Percentiles rank a stretch among this genome's conserved stretches.
phyloP scores from a whole-genome alignment of 2,113 vertebrate genomes.

The Dinomys branickii region DNA sequence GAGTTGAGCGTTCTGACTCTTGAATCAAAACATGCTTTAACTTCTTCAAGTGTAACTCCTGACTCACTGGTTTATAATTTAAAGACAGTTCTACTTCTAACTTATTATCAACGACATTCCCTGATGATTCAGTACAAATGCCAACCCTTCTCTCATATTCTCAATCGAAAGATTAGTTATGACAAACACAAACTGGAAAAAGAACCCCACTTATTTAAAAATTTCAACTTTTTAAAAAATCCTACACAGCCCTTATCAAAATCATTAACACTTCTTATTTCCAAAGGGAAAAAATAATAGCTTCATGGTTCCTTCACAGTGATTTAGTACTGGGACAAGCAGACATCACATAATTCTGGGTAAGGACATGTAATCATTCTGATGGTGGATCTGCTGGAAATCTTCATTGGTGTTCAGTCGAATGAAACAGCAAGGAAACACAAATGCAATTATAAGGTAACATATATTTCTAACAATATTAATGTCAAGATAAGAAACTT shows the following conservation, averaged over 20 bases:
- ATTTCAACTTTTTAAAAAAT: not conserved
- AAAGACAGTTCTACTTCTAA: not conserved
- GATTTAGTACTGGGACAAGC: not conserved
- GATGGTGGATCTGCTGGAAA: not conserved
- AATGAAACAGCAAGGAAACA: not conserved
- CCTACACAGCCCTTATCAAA: not conserved
- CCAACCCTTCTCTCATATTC: not conserved
- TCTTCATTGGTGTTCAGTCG: not conserved
- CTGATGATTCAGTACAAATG: not conserved
- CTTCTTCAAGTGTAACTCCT: not conserved
- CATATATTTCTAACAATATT: not conserved
- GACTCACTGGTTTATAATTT: not conserved
- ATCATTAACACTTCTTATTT: not conserved
- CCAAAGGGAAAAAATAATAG: not conserved
- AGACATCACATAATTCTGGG: not conserved
- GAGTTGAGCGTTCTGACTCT: not conserved
- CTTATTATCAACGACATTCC: not conserved
- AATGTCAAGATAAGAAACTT: slow-evolving; percentile 4
- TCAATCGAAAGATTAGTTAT: not conserved
- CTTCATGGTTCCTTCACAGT: not conserved
- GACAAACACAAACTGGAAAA: not conserved
- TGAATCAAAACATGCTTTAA: not conserved
- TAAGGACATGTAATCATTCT: not conserved
- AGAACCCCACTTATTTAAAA: not conserved
- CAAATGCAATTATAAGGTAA: slow-evolving; percentile 26